These are phyloP conservation scores for Equus quagga DNA, from an alignment of 2,113 vertebrate species.

Conservation along the genomic window DNA sequence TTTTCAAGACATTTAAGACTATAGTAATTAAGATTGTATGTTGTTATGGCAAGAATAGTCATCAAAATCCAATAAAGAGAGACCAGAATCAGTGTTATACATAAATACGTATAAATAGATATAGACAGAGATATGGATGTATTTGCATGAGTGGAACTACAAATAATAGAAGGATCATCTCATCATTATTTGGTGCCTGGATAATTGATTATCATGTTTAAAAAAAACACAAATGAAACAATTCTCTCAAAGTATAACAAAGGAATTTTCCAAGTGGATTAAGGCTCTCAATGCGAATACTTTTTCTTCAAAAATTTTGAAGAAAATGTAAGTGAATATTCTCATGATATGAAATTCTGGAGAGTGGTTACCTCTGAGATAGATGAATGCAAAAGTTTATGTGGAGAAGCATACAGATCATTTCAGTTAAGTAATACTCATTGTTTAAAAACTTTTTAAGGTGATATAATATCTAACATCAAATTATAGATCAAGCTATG, in stretches of 20 bases:
- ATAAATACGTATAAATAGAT: not conserved
- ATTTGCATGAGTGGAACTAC: not conserved
- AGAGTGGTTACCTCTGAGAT: not conserved
- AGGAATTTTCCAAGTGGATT: not conserved
- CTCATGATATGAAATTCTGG: not conserved
- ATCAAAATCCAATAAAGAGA: not conserved
- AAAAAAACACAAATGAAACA: not conserved
- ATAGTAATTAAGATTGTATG: not conserved
- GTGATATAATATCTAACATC: not conserved
- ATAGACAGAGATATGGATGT: not conserved
- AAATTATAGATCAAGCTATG: not conserved
- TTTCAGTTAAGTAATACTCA: not conserved
- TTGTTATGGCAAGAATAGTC: not conserved
- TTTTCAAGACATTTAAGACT: not conserved
- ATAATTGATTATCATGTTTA: not conserved
- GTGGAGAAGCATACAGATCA: not conserved
- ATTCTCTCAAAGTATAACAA: not conserved
- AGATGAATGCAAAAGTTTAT: not conserved
- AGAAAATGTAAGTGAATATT: not conserved
- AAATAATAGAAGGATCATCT: not conserved
- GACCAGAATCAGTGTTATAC: not conserved
- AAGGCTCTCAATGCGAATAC: not conserved
- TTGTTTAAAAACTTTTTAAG: not conserved
- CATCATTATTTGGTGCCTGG: not conserved
- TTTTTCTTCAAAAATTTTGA: not conserved